Conservation (phyloP, 2,888 invertebrate genomes). For the Lasioglossum vierecki region DNA sequence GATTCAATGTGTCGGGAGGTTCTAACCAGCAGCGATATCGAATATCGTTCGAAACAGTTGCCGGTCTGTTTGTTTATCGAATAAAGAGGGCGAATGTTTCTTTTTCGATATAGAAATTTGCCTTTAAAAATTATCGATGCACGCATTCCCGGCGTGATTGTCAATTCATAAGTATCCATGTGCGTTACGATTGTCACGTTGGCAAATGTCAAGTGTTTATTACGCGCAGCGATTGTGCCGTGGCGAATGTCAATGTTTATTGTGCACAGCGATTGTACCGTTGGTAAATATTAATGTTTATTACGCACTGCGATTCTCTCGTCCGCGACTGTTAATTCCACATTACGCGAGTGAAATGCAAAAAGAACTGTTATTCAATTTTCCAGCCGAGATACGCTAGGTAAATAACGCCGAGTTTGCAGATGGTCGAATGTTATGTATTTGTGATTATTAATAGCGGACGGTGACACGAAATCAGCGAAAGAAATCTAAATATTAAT, state of each 20-base stretch:
- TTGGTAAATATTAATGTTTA: slow-evolving; percentile 14
- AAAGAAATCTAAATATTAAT: not conserved
- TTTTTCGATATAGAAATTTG: not conserved
- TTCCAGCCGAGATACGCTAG: not conserved
- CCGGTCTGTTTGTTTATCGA: not conserved
- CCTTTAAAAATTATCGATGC: not conserved
- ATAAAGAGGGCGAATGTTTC: not conserved
- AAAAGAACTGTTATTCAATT: not conserved
- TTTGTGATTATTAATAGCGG: not conserved
- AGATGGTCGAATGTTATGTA: not conserved
- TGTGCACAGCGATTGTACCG: not conserved
- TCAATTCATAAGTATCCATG: not conserved
- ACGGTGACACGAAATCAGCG: not conserved
- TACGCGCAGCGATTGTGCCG: not conserved
- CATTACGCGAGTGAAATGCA: not conserved
- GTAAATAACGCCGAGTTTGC: not conserved
- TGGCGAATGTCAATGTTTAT: not conserved
- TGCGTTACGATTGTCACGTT: not conserved
- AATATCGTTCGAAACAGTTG: not conserved
- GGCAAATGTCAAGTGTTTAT: slow-evolving; percentile 2
- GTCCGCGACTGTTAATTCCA: not conserved
- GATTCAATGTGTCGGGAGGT: too few relatives aligned
- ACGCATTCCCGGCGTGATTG: not conserved
- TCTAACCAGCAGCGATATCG: not conserved
- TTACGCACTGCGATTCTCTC: not conserved